These are phyloP conservation scores for Dasysyrphus tricinctus DNA, from an alignment of 2,888 invertebrate species.

Conservation along the genomic window DNA sequence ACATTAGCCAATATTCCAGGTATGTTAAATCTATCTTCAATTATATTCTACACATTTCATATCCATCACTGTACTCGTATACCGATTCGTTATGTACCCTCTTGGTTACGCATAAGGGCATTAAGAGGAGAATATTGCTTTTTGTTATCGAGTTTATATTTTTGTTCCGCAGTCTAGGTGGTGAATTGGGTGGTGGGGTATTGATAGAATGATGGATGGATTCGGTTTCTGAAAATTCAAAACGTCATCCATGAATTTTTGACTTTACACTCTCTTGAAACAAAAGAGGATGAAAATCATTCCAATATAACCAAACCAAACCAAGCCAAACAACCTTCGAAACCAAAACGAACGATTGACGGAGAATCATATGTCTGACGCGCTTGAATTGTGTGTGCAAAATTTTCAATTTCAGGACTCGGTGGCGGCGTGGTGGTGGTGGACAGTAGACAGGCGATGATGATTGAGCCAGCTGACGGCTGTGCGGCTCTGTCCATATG, in stretches of 20 bases:
- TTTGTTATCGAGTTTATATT: conserved; percentile 7
- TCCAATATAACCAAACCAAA: not conserved
- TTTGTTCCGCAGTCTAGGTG: conserved; percentile 4
- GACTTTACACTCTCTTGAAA: conserved; percentile 31
- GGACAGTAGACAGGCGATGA: conserved; percentile 16
- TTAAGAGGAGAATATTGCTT: not conserved
- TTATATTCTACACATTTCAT: not conserved
- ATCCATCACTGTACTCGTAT: not conserved
- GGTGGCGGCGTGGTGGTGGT: not conserved
- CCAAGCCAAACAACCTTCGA: not conserved
- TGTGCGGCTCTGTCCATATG: not conserved
- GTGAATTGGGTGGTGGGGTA: no score
- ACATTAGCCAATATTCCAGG: conserved; percentile 83
- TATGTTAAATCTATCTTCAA: conserved; percentile 76
- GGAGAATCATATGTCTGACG: not conserved
- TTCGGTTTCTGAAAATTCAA: conserved; percentile 12
- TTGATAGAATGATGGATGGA: conserved; percentile 12
- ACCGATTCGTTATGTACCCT: not conserved
- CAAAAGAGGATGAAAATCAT: not conserved
- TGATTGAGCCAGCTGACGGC: conserved; percentile 30
- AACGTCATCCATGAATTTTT: conserved; percentile 76
- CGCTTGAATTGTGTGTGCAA: not conserved
- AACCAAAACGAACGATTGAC: not conserved
- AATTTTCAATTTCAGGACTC: conserved; percentile 52
- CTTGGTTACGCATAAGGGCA: not conserved